These are phyloP conservation scores for Neosilurus hyrtlii DNA, from an alignment of 2,797 vertebrate genomes.

Conservation along the genomic window DNA sequence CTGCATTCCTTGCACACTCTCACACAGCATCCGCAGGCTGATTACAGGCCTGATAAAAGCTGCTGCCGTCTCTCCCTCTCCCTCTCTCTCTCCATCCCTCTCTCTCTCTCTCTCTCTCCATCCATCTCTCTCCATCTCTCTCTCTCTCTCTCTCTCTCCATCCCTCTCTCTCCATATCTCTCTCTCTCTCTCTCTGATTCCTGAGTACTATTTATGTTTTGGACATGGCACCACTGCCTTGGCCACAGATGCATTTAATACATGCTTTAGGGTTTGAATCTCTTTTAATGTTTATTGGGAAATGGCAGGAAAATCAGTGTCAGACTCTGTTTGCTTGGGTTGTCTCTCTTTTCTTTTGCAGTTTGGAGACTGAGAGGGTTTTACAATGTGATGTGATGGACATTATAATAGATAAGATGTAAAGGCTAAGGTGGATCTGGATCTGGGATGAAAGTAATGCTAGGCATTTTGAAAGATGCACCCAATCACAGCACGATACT, in stretches of 20 bases:
- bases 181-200: conserved; percentile 4
- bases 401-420: conserved; percentile 25
- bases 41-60: conserved; percentile 49
- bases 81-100: too few relatives aligned
- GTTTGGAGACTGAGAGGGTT: conserved; percentile 18
- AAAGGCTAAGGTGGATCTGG: conserved; percentile 31
- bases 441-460: conserved; percentile 39
- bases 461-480: neutral
- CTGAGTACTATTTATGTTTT: conserved; percentile 40
- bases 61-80: conserved; percentile 11
- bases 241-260: conserved; percentile 38
- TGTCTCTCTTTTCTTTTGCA: conserved; percentile 17
- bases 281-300: conserved; percentile 31
- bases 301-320: conserved; percentile 10
- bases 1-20: neutral
- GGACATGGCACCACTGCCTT: conserved; percentile 25
- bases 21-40: conserved; percentile 23
- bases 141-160: neutral
- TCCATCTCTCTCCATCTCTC: conserved; percentile 10
- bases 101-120: conserved; percentile 7
- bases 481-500: neutral
- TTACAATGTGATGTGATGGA: conserved; percentile 29
- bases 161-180: neutral
- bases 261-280: conserved; percentile 14
- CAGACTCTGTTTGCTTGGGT: conserved; percentile 20